Evolutionary conservation across 2,888 invertebrate species (phyloP).

Genomic region (Drosophila paramelanica): DNA sequence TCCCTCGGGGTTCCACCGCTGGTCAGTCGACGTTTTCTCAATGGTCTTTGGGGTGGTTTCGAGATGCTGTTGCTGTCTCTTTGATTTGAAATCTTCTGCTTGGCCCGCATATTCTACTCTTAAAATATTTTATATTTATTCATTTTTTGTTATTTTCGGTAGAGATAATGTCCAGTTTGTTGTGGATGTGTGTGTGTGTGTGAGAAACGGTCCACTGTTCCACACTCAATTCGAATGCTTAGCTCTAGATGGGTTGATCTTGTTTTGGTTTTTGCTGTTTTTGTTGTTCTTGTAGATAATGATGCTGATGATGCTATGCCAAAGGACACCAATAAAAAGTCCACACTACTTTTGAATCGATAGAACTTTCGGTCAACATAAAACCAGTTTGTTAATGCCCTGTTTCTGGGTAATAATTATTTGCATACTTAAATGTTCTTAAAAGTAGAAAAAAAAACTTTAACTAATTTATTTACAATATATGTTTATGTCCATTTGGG

Average conservation of each 20-base stretch:
- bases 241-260: slow-evolving; percentile 43
- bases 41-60: slow-evolving; percentile 52
- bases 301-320: slow-evolving; percentile 54
- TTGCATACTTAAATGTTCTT: background rate
- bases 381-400: slow-evolving; percentile 45
- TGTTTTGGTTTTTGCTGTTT: slow-evolving; percentile 13
- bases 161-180: slow-evolving; percentile 76
- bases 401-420: slow-evolving; percentile 4
- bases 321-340: slow-evolving; percentile 79
- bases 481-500: too few species aligned
- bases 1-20: slow-evolving; percentile 43
- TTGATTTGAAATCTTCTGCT: slow-evolving; percentile 58
- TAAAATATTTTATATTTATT: slow-evolving; percentile 7
- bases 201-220: slow-evolving; percentile 27
- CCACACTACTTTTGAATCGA: slow-evolving; percentile 55
- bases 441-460: background rate
- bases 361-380: slow-evolving; percentile 4
- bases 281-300: slow-evolving; percentile 26
- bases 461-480: background rate
- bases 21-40: slow-evolving; percentile 47
- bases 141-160: slow-evolving; percentile 54
- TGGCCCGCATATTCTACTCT: slow-evolving; percentile 63
- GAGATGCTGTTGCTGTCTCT: slow-evolving; percentile 47
- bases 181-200: slow-evolving; percentile 32
- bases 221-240: slow-evolving; percentile 23